These are phyloP conservation scores for Ptiloglossa arizonensis DNA, from an alignment of 1,140 invertebrate genomes.

Conservation along the genomic window DNA sequence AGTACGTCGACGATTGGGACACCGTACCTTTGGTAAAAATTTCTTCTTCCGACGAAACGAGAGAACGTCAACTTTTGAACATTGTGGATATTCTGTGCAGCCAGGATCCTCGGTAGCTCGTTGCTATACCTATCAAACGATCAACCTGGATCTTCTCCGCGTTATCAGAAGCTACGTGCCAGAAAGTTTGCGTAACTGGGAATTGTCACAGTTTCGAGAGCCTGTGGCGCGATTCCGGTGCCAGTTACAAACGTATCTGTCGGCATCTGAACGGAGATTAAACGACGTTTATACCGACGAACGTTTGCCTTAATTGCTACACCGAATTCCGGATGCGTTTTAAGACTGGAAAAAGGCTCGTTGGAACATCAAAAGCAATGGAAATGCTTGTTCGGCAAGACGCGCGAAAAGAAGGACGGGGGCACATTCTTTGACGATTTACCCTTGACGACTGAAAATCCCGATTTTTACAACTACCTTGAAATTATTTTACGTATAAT, in stretches of 20 bases:
- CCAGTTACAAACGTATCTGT: neutral
- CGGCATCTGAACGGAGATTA: constrained; percentile 24
- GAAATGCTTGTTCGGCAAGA: neutral
- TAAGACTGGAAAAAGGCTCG: constrained; percentile 8
- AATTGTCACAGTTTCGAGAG: neutral
- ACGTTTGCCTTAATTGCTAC: constrained; percentile 60
- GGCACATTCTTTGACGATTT: neutral
- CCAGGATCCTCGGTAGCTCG: too few species aligned
- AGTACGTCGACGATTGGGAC: too few species aligned
- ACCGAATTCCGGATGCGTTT: constrained; percentile 64
- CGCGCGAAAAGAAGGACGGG: neutral
- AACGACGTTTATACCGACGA: constrained; percentile 35
- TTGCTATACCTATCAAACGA: too few species aligned
- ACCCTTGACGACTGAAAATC: neutral
- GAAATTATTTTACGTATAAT: too few species aligned
- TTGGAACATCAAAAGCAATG: constrained; percentile 29
- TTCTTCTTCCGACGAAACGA: too few species aligned
- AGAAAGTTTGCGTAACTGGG: neutral
- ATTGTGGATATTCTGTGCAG: too few species aligned
- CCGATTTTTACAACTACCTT: too few species aligned
- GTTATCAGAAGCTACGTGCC: neutral
- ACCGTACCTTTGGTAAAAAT: too few species aligned
- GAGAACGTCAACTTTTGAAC: too few species aligned
- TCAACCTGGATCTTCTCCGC: neutral
- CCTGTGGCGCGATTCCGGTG: neutral